Base-by-base conservation (phyloP, 2,888 invertebrate genomes). In the Protonemura montana region DNA sequence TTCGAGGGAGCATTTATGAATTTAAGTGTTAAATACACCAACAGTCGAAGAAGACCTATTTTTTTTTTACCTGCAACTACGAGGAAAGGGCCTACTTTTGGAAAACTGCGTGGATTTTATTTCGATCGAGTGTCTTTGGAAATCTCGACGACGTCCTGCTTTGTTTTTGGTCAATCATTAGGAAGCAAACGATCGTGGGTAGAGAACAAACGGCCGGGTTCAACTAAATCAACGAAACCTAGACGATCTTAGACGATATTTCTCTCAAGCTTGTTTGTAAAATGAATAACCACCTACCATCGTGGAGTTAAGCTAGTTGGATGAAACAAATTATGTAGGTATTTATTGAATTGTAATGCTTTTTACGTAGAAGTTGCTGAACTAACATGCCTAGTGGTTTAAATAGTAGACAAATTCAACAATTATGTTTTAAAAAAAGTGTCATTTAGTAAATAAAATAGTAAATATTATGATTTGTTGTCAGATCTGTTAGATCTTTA, bases 371-470 rank as follows among this genome's bases (percentile, higher is more conserved):
- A 59, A 13, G 13, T 59, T 59, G 21, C 13, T 35, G 21, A 59
- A 59, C 59, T 59, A 59, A 59, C 59, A 59, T 59, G 59, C 59
- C 21, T 59, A 59, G 59, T 59, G 7, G 59, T 59, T n/a, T 59
- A 59, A 59, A 59, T 59, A 59, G 59, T 59, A 59, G 59, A 21
- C 59, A 59, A n/a, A 59, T 59, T 59, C 59, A 7, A 59, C 59
- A 59, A 59, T 59, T 59, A 59, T 59, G 59, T 59, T 59, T 59
- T 59, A 59, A 59, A 6, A 35, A 59, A 59, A 59, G 16, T 78
- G 78, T 78, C 78, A 78, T 78, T 78, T 27, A 59, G 78, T 28
- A 26, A 78, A 78, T 78, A 78, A 78, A 78, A 5, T 78, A 78
- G 78, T 78, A 26, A 78, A 78, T 78, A 26, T 78, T 78, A 28